These are phyloP conservation scores for Hyles vespertilio DNA, from an alignment of 1,140 invertebrate species.

Conservation along the genomic window DNA sequence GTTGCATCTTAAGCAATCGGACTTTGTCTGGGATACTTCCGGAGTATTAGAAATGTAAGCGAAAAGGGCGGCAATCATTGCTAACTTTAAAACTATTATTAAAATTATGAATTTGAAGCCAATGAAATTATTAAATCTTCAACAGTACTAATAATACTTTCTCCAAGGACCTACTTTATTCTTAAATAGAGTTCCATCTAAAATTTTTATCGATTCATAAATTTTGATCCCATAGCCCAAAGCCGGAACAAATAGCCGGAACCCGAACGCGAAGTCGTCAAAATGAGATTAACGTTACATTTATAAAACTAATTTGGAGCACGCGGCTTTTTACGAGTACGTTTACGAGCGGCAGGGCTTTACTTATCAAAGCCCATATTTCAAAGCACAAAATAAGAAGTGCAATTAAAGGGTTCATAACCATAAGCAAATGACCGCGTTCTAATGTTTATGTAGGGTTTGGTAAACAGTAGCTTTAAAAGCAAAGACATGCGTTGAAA, in stretches of 20 bases:
- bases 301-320: constrained; percentile 26
- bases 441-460: constrained; percentile 65
- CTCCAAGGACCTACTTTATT: too few species aligned
- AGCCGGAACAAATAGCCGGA: constrained; percentile 27
- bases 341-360: constrained; percentile 47
- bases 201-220: too few species aligned
- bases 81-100: too few species aligned
- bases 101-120: too few species aligned
- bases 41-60: too few species aligned
- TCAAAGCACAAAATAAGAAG: constrained; percentile 59
- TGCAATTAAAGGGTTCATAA: constrained; percentile 62
- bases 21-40: too few species aligned
- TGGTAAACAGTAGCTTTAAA: constrained; percentile 68
- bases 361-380: constrained; percentile 56
- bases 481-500: constrained; percentile 71
- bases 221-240: constrained; percentile 10
- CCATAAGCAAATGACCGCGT: constrained; percentile 52
- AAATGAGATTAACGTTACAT: constrained; percentile 39
- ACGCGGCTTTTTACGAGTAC: constrained; percentile 33
- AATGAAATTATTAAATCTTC: too few species aligned
- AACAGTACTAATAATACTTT: too few species aligned
- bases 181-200: too few species aligned
- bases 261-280: constrained; percentile 31
- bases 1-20: too few species aligned
- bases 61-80: too few species aligned